Conservation (phyloP, 2,888 invertebrate genomes). For the Leptinotarsa haldemani region DNA sequence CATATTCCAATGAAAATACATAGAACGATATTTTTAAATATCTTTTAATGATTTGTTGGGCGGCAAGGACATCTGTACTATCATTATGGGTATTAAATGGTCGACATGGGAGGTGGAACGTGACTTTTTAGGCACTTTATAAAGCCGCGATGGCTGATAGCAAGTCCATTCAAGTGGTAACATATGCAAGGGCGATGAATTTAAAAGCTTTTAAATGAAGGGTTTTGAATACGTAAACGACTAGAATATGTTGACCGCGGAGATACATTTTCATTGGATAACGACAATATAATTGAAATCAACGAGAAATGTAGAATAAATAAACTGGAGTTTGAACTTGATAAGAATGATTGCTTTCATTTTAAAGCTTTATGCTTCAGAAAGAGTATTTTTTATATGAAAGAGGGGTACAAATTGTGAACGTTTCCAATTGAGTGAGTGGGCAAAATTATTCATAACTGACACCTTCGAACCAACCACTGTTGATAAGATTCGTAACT, state of each 20-base stretch:
- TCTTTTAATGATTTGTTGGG: slow-evolving; percentile 43
- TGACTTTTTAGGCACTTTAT: slow-evolving; percentile 42
- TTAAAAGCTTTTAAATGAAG: slow-evolving; percentile 24
- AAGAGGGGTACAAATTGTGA: too few relatives aligned
- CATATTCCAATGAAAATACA: too few relatives aligned
- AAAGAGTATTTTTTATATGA: too few relatives aligned
- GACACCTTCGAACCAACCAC: too few relatives aligned
- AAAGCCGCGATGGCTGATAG: slow-evolving; percentile 30
- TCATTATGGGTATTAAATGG: slow-evolving; percentile 39
- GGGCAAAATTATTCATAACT: too few relatives aligned
- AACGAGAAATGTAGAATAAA: not conserved
- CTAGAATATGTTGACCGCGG: not conserved
- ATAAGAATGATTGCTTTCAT: too few relatives aligned
- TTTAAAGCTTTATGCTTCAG: too few relatives aligned
- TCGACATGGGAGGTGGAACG: slow-evolving; percentile 44
- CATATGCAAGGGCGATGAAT: slow-evolving; percentile 26
- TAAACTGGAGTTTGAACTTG: too few relatives aligned
- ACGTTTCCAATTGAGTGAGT: too few relatives aligned
- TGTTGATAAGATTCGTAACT: too few relatives aligned
- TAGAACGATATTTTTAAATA: slow-evolving; percentile 20
- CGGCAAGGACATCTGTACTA: slow-evolving; percentile 40
- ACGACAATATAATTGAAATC: not conserved
- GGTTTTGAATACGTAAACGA: slow-evolving; percentile 18
- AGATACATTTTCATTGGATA: slow-evolving; percentile 9
- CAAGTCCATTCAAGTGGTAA: slow-evolving; percentile 28